Evolutionary conservation across 2,113 vertebrate species (phyloP).

Genomic region (Oceanites oceanicus): DNA sequence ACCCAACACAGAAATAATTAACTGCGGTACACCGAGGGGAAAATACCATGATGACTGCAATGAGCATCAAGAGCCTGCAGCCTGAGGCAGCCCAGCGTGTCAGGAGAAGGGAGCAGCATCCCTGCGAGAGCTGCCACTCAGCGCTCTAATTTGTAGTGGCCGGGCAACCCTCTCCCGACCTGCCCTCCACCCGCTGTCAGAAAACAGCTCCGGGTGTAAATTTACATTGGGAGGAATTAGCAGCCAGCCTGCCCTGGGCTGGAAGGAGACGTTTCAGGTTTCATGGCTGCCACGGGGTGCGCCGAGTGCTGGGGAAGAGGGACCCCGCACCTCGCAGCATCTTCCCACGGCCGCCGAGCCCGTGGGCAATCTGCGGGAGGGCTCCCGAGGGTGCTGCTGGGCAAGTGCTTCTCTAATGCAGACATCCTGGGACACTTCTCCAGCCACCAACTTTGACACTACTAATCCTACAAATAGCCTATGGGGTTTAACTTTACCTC

Average conservation of each 20-base stretch:
- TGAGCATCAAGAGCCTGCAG: not conserved
- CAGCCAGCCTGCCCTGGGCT: not conserved
- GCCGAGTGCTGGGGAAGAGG: not conserved
- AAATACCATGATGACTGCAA: not conserved
- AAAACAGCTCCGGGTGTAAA: not conserved
- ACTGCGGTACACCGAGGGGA: not conserved
- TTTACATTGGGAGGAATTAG: not conserved
- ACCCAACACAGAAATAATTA: constrained; percentile 29
- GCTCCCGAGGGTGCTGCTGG: not conserved
- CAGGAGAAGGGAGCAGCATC: not conserved
- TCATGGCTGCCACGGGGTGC: not conserved
- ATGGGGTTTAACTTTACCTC: not conserved
- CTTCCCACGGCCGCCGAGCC: rapidly evolving
- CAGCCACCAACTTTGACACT: not conserved
- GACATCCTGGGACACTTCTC: not conserved
- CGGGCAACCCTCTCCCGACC: not conserved
- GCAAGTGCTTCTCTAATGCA: not conserved
- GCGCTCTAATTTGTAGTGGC: not conserved
- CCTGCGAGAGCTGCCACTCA: not conserved
- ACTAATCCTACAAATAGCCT: not conserved
- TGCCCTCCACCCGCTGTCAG: not conserved
- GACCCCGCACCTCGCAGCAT: rapidly evolving
- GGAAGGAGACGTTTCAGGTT: not conserved
- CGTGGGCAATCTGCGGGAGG: not conserved
- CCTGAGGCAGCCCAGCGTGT: not conserved